Evolutionary conservation across 2,113 vertebrate genomes (phyloP).

Genomic region (Polypterus bichir): DNA sequence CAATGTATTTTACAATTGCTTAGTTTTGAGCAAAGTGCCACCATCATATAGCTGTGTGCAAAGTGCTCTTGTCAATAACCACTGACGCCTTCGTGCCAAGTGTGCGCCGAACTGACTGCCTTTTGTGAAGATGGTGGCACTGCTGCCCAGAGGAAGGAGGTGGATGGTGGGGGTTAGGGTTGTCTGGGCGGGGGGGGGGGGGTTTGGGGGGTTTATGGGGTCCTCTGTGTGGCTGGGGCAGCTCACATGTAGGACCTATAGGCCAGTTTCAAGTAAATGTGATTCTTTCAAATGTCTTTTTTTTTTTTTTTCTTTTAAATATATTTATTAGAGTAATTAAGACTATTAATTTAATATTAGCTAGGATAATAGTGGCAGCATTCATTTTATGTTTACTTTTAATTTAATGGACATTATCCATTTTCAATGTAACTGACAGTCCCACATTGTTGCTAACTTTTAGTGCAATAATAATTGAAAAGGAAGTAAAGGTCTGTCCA

Average conservation of each 20-base stretch:
- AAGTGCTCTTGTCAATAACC: constrained; percentile 27
- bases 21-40: constrained; percentile 49
- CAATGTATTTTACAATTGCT: constrained; percentile 1
- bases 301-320: constrained; percentile 49
- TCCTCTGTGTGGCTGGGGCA: constrained; percentile 16
- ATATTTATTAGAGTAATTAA: constrained; percentile 62
- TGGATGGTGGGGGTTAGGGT: too few relatives aligned
- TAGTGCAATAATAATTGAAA: constrained; percentile 81
- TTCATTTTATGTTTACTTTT: constrained; percentile 42
- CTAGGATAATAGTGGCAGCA: constrained; percentile 43
- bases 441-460: constrained; percentile 57
- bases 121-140: too few relatives aligned
- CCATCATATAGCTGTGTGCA: constrained; percentile 31
- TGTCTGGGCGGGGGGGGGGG: constrained; percentile 8
- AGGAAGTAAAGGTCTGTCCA: constrained; percentile 44
- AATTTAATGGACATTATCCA: constrained; percentile 17
- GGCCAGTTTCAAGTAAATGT: background rate
- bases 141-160: too few relatives aligned
- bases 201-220: constrained; percentile 16
- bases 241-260: constrained; percentile 12
- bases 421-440: constrained; percentile 36
- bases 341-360: constrained; percentile 47
- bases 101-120: too few relatives aligned
- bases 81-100: constrained; percentile 20
- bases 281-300: constrained; percentile 27